phyloP scores from a whole-genome alignment of 37 sponge, comb jelly and placozoan species.

The Oopsacas minuta region DNA sequence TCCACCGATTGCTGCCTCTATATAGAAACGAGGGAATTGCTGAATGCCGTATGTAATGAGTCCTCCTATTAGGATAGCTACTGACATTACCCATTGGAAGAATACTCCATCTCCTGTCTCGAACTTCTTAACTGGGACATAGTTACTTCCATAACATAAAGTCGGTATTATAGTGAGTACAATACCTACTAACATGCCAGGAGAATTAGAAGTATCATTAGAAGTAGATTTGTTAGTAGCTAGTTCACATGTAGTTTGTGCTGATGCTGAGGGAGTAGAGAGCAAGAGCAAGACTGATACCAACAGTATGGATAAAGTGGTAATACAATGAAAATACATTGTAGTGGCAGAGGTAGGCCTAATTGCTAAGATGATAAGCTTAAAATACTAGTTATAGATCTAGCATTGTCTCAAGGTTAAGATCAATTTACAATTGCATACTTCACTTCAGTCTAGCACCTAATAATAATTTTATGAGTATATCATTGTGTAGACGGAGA shows the following conservation, averaged over 20 bases:
- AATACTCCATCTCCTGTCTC: conserved; percentile 84
- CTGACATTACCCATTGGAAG: conserved; percentile 80
- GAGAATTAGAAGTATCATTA: not conserved
- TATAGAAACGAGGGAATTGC: conserved; percentile 43
- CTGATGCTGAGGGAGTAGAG: not conserved
- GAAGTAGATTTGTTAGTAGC: not conserved
- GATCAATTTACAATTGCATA: too few species aligned
- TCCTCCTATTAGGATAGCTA: conserved; percentile 69
- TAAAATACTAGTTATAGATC: too few species aligned
- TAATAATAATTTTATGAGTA: too few species aligned
- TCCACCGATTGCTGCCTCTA: conserved; percentile 50
- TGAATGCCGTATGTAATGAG: conserved; percentile 46
- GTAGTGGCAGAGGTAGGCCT: too few species aligned
- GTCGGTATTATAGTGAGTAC: not conserved
- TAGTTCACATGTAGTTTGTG: not conserved
- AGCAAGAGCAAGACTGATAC: too few species aligned
- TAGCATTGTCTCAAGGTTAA: too few species aligned
- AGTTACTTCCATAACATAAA: conserved; percentile 54
- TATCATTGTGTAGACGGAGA: not conserved
- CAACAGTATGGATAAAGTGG: too few species aligned
- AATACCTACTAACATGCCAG: not conserved
- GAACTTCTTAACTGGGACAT: conserved; percentile 68
- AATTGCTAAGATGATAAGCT: too few species aligned
- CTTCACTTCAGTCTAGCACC: too few species aligned
- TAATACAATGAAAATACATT: too few species aligned